Percentiles rank a stretch among this genome's conserved stretches.
Conservation (phyloP, 2,888 invertebrate species). For the Cosmopolites sordidus region DNA sequence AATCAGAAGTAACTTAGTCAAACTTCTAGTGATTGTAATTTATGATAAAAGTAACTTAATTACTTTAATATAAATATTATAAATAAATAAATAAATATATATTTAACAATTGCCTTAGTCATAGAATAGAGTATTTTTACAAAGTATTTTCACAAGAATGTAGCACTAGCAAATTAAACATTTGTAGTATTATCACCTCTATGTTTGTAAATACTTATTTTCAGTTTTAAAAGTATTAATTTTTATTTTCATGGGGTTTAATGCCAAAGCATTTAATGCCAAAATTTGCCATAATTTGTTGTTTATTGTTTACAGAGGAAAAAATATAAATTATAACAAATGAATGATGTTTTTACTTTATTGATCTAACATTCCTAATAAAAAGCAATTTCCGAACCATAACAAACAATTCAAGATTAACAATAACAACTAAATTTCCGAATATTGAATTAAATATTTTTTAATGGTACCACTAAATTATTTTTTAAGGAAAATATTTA, state of each 20-base stretch:
- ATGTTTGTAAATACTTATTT: conserved; percentile 35
- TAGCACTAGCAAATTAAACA: conserved; percentile 33
- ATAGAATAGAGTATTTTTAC: conserved; percentile 48
- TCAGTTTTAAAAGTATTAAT: conserved; percentile 24
- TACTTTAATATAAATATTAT: conserved; percentile 14
- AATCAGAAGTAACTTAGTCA: conserved; percentile 42
- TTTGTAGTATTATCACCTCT: conserved; percentile 36
- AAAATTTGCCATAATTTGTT: conserved; percentile 50
- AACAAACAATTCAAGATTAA: no score
- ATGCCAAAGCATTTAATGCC: conserved; percentile 52
- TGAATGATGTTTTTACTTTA: conserved; percentile 1
- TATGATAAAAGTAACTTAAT: conserved; percentile 33
- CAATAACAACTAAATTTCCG: no score
- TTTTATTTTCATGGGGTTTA: conserved; percentile 41
- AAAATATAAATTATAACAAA: conserved; percentile 36
- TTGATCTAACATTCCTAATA: no score
- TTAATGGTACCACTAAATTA: no score
- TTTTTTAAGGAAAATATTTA: no score
- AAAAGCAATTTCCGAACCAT: no score
- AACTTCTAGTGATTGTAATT: conserved; percentile 43
- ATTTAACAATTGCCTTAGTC: conserved; percentile 41
- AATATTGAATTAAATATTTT: no score
- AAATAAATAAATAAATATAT: conserved; percentile 32
- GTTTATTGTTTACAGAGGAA: conserved; percentile 43
- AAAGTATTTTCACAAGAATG: conserved; percentile 47